Percentiles rank a stretch among this genome's conserved stretches.
Evolutionary conservation across 92 coral and sea anemone genomes (phyloP).

Genomic region (Actinostola sp.): DNA sequence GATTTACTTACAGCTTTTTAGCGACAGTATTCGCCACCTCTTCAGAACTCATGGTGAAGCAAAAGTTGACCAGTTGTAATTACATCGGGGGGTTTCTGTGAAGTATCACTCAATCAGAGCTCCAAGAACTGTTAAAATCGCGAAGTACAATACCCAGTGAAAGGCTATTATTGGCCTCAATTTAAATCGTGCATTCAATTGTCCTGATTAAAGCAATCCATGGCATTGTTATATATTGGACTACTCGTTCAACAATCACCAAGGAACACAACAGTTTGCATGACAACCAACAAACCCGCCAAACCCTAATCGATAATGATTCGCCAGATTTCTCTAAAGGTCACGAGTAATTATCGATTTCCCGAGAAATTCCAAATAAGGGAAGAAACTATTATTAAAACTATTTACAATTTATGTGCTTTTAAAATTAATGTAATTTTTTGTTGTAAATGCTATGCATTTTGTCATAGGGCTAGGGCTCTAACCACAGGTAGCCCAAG

Average conservation of each 20-base stretch:
- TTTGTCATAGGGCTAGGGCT: no score
- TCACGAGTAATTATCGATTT: conserved; percentile 3
- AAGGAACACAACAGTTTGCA: background rate
- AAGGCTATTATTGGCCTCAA: background rate
- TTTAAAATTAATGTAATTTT: no score
- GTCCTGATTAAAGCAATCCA: conserved; percentile 18
- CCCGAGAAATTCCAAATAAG: background rate
- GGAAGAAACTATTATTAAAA: no score
- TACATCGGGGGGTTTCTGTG: background rate
- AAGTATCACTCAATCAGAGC: background rate
- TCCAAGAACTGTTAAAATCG: background rate
- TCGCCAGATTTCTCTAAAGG: background rate
- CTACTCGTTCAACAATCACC: conserved; percentile 11
- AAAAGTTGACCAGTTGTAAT: no score
- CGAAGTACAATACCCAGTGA: background rate
- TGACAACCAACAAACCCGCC: conserved; percentile 16
- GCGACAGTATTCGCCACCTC: conserved; percentile 87
- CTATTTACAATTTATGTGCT: no score
- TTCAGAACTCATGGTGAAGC: conserved; percentile 77
- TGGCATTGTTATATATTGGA: background rate
- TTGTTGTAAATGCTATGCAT: no score
- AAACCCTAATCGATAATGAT: background rate
- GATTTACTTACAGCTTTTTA: conserved; percentile 97
- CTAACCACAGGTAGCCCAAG: no score
- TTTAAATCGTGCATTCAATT: conserved; percentile 17